Evolutionary conservation across 2,888 invertebrate species (phyloP).

Genomic region (Crematogaster levior): DNA sequence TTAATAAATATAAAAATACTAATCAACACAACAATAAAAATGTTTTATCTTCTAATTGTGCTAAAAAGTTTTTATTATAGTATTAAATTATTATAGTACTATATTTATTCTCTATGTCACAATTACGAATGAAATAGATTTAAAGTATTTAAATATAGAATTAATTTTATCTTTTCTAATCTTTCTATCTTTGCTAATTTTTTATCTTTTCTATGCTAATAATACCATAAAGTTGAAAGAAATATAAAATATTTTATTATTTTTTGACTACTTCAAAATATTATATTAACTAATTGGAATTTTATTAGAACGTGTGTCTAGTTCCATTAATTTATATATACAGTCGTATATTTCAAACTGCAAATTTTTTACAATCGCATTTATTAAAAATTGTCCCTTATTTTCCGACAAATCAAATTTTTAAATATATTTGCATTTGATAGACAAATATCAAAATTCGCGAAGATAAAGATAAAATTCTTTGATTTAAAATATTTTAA

Average conservation of each 20-base stretch:
- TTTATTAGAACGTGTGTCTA: neutral
- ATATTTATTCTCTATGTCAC: neutral
- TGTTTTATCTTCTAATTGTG: neutral
- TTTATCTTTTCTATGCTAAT: neutral
- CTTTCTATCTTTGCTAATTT: no score
- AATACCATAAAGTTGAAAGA: neutral
- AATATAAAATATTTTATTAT: neutral
- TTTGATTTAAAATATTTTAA: slow-evolving; percentile 60
- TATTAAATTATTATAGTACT: slow-evolving; percentile 1
- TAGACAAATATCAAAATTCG: slow-evolving; percentile 51
- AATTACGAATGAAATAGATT: neutral
- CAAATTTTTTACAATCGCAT: slow-evolving; percentile 44
- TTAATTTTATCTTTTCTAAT: no score
- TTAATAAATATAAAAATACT: neutral
- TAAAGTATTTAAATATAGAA: neutral
- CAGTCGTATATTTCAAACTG: slow-evolving; percentile 54
- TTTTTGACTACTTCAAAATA: slow-evolving; percentile 3
- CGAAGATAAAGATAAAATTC: slow-evolving; percentile 49
- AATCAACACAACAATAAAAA: neutral
- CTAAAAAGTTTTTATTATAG: neutral
- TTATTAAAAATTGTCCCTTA: slow-evolving; percentile 65
- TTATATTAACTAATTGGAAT: slow-evolving; percentile 17
- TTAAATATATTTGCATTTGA: slow-evolving; percentile 60
- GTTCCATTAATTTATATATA: neutral
- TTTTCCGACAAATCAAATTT: slow-evolving; percentile 61